These are phyloP conservation scores for Pseudocheirus occidentalis DNA, from an alignment of 2,797 vertebrate genomes.

Conservation along the genomic window DNA sequence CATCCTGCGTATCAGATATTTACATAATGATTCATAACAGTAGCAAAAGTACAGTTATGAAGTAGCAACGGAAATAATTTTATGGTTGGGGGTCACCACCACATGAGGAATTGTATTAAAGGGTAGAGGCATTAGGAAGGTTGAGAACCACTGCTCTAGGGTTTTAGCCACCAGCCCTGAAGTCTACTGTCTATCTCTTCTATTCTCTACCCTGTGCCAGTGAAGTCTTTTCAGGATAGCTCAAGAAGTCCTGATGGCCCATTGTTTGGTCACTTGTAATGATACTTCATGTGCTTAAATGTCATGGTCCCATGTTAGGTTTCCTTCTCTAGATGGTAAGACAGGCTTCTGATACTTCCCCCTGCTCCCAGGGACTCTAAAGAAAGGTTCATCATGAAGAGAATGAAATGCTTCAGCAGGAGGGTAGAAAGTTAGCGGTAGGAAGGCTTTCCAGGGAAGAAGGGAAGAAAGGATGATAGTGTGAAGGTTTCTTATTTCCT, in stretches of 20 bases:
- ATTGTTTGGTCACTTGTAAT: conserved; percentile 89
- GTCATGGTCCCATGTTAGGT: conserved; percentile 91
- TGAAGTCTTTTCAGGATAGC: conserved; percentile 71
- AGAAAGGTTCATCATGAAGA: not conserved
- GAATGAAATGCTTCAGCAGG: not conserved
- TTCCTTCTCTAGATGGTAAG: conserved; percentile 93
- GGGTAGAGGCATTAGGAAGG: no score
- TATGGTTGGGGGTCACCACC: no score
- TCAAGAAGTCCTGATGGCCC: conserved; percentile 50
- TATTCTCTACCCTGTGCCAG: conserved; percentile 6
- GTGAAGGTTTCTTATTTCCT: not conserved
- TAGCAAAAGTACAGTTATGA: no score
- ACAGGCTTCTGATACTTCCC: not conserved
- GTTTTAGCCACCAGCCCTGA: not conserved
- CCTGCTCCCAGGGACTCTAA: rapidly evolving
- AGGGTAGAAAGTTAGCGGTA: not conserved
- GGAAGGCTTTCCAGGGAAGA: not conserved
- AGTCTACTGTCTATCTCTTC: not conserved
- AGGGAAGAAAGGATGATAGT: not conserved
- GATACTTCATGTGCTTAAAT: conserved; percentile 91
- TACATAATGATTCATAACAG: no score
- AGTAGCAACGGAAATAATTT: no score
- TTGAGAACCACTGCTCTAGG: not conserved
- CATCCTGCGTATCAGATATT: no score
- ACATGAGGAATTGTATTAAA: no score